Percentiles rank a stretch among this genome's conserved stretches.
phyloP scores from a whole-genome alignment of 2,113 vertebrate genomes.

The Chaetorhynchus papuensis region DNA sequence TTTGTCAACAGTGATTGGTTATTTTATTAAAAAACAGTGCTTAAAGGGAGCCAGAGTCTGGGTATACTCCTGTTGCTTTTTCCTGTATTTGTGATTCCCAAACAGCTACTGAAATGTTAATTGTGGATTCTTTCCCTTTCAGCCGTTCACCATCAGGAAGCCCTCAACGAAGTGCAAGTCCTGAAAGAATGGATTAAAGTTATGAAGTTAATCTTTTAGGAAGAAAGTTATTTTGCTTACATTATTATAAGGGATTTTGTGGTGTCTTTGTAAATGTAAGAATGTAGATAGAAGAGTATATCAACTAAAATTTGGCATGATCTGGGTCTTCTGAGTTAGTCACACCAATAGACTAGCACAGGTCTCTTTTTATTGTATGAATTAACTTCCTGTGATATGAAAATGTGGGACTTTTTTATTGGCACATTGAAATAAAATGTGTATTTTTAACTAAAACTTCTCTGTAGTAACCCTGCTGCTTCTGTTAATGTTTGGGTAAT shows the following conservation, averaged over 20 bases:
- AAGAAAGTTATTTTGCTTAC: constrained; percentile 82
- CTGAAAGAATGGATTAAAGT: constrained; percentile 82
- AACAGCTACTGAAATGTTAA: background rate
- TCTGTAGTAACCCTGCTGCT: constrained; percentile 71
- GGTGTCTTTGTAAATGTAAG: constrained; percentile 75
- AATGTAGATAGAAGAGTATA: constrained; percentile 72
- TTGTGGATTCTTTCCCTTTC: constrained; percentile 56
- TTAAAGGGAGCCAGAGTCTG: background rate
- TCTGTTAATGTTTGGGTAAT: constrained; percentile 29
- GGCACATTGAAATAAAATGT: constrained; percentile 82
- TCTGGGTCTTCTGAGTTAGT: constrained; percentile 74
- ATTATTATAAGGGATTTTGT: constrained; percentile 82
- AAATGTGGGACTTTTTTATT: constrained; percentile 78
- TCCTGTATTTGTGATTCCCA: background rate
- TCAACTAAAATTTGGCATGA: constrained; percentile 72
- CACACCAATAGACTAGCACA: constrained; percentile 75
- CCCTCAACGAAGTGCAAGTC: constrained; percentile 80
- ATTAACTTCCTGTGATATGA: constrained; percentile 76
- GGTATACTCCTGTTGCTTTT: background rate
- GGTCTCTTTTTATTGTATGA: constrained; percentile 76
- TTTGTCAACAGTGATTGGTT: background rate
- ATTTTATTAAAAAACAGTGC: background rate
- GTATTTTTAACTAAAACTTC: constrained; percentile 77
- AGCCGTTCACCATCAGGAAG: constrained; percentile 84
- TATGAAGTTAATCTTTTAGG: constrained; percentile 71